Conservation (phyloP, 2,113 vertebrate genomes). For the Atrichornis clamosus region DNA sequence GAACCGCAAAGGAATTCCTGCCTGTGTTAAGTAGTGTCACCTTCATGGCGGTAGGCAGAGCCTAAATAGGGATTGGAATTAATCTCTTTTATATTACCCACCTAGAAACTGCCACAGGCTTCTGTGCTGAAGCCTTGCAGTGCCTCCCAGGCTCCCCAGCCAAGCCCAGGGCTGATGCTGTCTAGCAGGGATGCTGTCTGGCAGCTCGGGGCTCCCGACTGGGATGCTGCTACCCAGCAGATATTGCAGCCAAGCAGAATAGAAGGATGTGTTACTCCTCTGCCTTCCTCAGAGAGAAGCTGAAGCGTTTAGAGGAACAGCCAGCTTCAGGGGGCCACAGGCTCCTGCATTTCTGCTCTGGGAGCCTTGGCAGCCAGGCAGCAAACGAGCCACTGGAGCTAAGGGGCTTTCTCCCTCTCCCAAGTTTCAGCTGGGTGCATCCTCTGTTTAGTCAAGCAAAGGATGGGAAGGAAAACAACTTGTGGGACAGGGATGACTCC, state of each 20-base stretch:
- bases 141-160: not conserved
- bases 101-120: not conserved
- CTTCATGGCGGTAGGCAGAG: slow-evolving; percentile 46
- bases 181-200: slow-evolving; percentile 23
- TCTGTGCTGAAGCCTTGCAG: not conserved
- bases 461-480: slow-evolving; percentile 58
- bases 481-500: slow-evolving; percentile 58
- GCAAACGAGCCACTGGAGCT: not conserved
- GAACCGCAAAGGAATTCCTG: slow-evolving; percentile 26
- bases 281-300: not conserved
- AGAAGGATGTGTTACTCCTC: not conserved
- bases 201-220: not conserved
- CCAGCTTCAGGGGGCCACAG: not conserved
- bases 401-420: not conserved
- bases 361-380: not conserved
- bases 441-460: slow-evolving; percentile 3
- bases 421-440: slow-evolving; percentile 66
- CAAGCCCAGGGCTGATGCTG: not conserved
- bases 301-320: not conserved
- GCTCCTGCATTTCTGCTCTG: not conserved
- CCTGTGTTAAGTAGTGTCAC: slow-evolving; percentile 44
- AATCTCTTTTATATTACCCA: not conserved
- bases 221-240: slow-evolving; percentile 27
- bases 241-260: not conserved
- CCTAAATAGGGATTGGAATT: slow-evolving; percentile 11